These are phyloP conservation scores for Cavia aperea DNA, from an alignment of 2,113 vertebrate genomes.

Conservation along the genomic window DNA sequence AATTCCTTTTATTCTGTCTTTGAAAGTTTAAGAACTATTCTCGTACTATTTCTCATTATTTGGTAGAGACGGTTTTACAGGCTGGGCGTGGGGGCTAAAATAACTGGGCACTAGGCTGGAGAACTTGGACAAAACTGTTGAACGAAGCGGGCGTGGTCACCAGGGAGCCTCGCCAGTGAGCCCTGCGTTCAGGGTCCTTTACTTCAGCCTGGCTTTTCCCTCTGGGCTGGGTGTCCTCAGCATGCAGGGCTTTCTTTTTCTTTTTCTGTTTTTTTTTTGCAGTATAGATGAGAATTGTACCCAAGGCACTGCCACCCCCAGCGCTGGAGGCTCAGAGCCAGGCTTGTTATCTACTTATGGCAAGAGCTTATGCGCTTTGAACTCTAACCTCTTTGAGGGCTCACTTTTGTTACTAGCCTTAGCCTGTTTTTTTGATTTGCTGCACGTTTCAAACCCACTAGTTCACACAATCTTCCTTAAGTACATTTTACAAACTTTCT, in stretches of 20 bases:
- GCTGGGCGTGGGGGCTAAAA: neutral
- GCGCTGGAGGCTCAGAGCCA: neutral
- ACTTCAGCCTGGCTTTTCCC: neutral
- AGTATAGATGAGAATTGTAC: neutral
- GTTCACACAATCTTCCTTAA: neutral
- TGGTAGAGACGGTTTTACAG: neutral
- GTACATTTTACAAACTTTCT: constrained; percentile 29
- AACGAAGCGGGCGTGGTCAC: neutral
- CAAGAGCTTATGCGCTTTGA: neutral
- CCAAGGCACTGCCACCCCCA: neutral
- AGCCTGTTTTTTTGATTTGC: neutral
- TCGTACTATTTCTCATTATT: neutral
- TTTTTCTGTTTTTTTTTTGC: neutral
- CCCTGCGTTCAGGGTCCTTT: neutral
- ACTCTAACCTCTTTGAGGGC: neutral
- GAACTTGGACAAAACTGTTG: neutral
- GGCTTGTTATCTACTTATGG: neutral
- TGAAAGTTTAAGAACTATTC: neutral
- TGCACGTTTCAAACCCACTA: neutral
- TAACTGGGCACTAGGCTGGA: neutral
- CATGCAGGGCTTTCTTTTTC: neutral
- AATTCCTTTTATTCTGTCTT: constrained; percentile 5
- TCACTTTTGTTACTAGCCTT: neutral
- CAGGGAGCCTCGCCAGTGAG: neutral
- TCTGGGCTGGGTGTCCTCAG: neutral